phyloP scores from a whole-genome alignment of 2,888 invertebrate genomes.

The Prostheceraeus crozeri region DNA sequence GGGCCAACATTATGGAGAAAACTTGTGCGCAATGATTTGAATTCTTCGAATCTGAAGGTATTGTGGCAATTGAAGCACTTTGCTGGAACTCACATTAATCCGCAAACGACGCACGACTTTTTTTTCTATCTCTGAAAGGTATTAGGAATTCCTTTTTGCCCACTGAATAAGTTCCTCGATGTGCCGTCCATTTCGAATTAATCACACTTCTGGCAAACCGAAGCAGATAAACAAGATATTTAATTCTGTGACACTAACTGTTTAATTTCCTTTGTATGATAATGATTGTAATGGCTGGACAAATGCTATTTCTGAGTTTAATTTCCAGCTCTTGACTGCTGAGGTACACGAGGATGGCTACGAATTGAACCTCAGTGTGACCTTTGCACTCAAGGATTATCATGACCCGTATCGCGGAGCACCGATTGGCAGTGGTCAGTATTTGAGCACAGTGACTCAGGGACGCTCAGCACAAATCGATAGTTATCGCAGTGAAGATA shows the following conservation, averaged over 20 bases:
- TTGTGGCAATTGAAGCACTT: too few relatives aligned
- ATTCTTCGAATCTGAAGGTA: too few relatives aligned
- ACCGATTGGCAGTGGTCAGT: constrained; percentile 33
- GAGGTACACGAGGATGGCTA: constrained; percentile 55
- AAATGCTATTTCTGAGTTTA: not conserved
- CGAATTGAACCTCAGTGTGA: constrained; percentile 53
- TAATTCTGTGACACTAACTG: too few relatives aligned
- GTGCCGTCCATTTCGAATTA: not conserved
- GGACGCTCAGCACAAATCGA: constrained; percentile 46
- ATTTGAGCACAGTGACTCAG: constrained; percentile 41
- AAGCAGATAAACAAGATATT: not conserved
- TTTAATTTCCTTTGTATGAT: too few relatives aligned
- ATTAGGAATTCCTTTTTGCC: too few relatives aligned
- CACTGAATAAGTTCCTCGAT: too few relatives aligned
- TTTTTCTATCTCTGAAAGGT: too few relatives aligned
- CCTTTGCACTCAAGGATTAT: constrained; percentile 51
- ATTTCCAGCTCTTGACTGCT: constrained; percentile 49
- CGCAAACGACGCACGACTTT: too few relatives aligned
- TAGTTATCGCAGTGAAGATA: constrained; percentile 42
- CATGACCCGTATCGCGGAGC: constrained; percentile 49
- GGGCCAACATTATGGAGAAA: too few relatives aligned
- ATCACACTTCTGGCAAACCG: not conserved
- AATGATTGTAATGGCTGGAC: too few relatives aligned
- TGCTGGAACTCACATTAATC: too few relatives aligned
- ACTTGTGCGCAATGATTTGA: too few relatives aligned